A percentile compares a stretch with the other conserved stretches of the same genome.
phyloP scores from a whole-genome alignment of 2,888 invertebrate species.

The Diadromus collaris region DNA sequence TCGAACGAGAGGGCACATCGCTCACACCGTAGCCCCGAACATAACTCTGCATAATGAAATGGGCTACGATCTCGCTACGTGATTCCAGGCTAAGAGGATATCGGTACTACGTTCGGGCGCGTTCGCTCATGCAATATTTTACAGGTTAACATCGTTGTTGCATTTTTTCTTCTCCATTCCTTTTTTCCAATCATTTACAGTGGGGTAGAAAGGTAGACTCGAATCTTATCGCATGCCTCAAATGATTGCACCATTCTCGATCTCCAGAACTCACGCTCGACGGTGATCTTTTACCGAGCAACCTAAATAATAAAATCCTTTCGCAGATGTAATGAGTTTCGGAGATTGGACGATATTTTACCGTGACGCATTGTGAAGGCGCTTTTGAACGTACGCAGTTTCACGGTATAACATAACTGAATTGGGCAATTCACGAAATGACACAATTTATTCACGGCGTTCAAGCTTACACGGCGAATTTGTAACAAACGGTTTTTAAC shows the following conservation, averaged over 20 bases:
- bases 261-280: neutral
- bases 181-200: neutral
- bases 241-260: slow-evolving; percentile 58
- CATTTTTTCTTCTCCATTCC: too few relatives aligned
- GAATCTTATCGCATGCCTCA: slow-evolving; percentile 50
- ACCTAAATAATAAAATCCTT: neutral
- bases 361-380: neutral
- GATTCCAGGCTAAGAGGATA: neutral
- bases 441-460: too few relatives aligned
- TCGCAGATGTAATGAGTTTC: neutral
- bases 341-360: neutral
- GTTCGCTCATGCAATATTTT: slow-evolving; percentile 33
- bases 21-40: neutral
- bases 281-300: neutral
- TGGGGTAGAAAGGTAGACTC: slow-evolving; percentile 10
- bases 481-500: too few relatives aligned
- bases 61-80: neutral
- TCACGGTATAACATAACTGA: too few relatives aligned
- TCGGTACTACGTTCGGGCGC: neutral
- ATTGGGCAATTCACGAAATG: too few relatives aligned
- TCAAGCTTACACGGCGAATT: too few relatives aligned
- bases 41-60: neutral
- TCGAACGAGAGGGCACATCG: slow-evolving; percentile 35
- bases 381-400: too few relatives aligned
- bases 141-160: slow-evolving; percentile 7